Evolutionary conservation across 2,888 invertebrate genomes (phyloP).

Genomic region (Cataglyphis cursor): DNA sequence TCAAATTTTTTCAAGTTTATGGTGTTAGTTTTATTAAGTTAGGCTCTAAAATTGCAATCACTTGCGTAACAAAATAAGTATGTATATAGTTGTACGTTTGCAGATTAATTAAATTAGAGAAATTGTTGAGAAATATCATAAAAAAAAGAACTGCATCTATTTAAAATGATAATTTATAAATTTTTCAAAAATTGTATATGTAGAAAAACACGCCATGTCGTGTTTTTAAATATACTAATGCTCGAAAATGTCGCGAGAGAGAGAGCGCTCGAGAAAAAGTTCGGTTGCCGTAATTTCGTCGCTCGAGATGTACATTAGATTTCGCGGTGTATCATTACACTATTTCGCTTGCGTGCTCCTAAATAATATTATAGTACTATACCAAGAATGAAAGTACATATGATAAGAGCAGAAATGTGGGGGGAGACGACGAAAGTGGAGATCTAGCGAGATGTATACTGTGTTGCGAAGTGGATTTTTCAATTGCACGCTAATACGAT

Average conservation of each 20-base stretch:
- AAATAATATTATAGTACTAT: constrained; percentile 53
- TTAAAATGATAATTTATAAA: background rate
- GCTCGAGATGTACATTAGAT: constrained; percentile 62
- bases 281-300: constrained; percentile 35
- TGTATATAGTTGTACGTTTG: background rate
- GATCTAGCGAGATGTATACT: constrained; percentile 32
- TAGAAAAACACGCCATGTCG: background rate
- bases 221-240: background rate
- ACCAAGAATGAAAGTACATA: constrained; percentile 48
- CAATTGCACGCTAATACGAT: constrained; percentile 62
- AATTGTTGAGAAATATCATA: background rate
- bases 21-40: constrained; percentile 61
- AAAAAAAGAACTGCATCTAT: background rate
- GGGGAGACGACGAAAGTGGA: background rate
- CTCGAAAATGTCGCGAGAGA: constrained; percentile 11
- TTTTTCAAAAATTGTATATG: background rate
- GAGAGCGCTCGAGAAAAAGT: constrained; percentile 8
- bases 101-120: background rate
- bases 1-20: constrained; percentile 62
- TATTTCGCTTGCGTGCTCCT: constrained; percentile 66
- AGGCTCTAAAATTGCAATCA: constrained; percentile 60
- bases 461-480: constrained; percentile 50
- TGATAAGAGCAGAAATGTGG: constrained; percentile 41
- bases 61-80: constrained; percentile 49
- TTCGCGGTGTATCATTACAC: constrained; percentile 63